Percentiles rank a stretch among this genome's conserved stretches.
Conservation (phyloP, 2,888 invertebrate genomes). For the Mycalesis mineus region DNA sequence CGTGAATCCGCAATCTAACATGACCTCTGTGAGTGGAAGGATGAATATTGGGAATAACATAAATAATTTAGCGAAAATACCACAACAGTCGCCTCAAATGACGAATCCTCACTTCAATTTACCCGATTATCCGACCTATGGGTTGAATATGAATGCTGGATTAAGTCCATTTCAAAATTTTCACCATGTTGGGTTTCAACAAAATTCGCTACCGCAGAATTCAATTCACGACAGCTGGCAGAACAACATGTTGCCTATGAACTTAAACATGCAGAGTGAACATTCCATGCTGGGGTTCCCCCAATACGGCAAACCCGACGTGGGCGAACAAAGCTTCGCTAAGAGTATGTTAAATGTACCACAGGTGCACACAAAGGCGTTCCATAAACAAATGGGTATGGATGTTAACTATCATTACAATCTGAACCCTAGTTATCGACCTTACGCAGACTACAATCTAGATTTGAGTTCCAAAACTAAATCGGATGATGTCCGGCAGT, state of each 20-base stretch:
- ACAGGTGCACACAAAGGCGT: conserved; percentile 46
- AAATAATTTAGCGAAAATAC: conserved; percentile 51
- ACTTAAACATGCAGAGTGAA: conserved; percentile 47
- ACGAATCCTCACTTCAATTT: conserved; percentile 44
- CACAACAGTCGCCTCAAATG: conserved; percentile 42
- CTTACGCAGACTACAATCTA: conserved; percentile 36
- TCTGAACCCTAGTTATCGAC: conserved; percentile 28
- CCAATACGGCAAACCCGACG: conserved; percentile 27
- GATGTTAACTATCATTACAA: conserved; percentile 34
- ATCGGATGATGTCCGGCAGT: conserved; percentile 21
- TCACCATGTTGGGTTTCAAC: conserved; percentile 42
- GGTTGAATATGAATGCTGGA: conserved; percentile 42
- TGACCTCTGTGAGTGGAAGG: conserved; percentile 45
- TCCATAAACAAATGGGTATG: conserved; percentile 39
- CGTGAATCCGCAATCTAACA: conserved; percentile 51
- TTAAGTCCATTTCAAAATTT: conserved; percentile 47
- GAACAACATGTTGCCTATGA: conserved; percentile 52
- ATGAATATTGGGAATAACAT: conserved; percentile 50
- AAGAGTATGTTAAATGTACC: conserved; percentile 46
- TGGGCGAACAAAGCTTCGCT: conserved; percentile 26
- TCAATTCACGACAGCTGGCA: conserved; percentile 42
- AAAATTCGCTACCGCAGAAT: conserved; percentile 40
- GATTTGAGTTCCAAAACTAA: conserved; percentile 38
- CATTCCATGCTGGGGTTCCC: conserved; percentile 30
- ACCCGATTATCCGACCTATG: conserved; percentile 47